Evolutionary conservation across 2,113 vertebrate species (phyloP), one percentile per base, ranked within the genome.

Genomic region (Coregonus clupeaformis): DNA sequence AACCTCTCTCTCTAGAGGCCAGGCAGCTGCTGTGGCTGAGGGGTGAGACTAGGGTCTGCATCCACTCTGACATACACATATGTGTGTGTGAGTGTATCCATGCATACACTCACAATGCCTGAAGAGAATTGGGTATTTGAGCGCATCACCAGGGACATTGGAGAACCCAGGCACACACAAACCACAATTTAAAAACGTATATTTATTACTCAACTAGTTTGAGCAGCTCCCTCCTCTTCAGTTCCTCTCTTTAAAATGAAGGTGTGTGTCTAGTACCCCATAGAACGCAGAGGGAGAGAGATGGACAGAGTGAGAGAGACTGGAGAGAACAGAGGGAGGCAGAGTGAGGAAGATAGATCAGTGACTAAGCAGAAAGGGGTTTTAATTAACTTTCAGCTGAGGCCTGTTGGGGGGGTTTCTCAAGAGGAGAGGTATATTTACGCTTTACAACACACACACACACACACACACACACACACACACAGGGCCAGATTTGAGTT

Each of bases 311-410:
- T 24, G 55, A 72, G 36, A 55, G 49, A 36, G 36, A 36, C 36
- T 7, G 36, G 36, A 42, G 36, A 42, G 36, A 42, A 42, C 36
- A 42, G 36, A 42, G 9, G 11, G 36, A 42, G 36, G 2, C 9
- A 11, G 36, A 42, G 9, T 42, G 36, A 42, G 36, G 36, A 42
- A 42, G 11, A 9, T 42, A 42, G 36, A 42, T 42, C 32, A 74
- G n/a, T 20, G 14, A 22, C 16, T 1, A 60, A 3, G 55, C 71
- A 76, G 47, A 16, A 6, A n/a, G 79, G 52, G 22, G 67, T 59
- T 84, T 86, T 79, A 77, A 82, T 78, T 75, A 62, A 49, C 45
- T 80, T 76, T 63, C 69, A 84, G 24, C 25, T 42, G 6, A 71
- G 29, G 22, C 73, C 59, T 79, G 74, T 55, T n/a, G 47, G 60